Conservation (phyloP, 2,113 vertebrate species). For the Hippotragus niger region DNA sequence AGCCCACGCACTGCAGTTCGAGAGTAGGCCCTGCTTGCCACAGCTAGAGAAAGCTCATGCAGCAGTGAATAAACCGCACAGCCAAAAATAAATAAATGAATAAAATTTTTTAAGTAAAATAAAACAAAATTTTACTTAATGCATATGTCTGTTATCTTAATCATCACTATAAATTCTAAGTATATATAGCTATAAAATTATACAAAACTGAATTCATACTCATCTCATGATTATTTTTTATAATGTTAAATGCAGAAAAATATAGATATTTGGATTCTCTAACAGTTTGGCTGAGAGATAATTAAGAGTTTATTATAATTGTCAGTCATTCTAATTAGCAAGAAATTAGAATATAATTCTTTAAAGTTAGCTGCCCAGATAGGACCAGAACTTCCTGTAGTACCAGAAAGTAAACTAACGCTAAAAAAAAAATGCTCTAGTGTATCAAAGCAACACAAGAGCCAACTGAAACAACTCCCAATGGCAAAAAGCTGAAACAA, state of each 20-base stretch:
- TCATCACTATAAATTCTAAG: neutral
- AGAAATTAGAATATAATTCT: neutral
- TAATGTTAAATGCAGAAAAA: neutral
- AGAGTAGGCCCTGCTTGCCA: neutral
- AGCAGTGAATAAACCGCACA: neutral
- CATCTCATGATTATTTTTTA: neutral
- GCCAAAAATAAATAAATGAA: neutral
- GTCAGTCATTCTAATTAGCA: neutral
- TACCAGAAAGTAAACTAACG: neutral
- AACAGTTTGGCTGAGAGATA: neutral
- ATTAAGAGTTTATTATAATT: neutral
- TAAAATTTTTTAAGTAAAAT: neutral
- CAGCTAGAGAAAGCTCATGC: neutral
- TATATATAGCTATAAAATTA: neutral
- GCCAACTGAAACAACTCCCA: neutral
- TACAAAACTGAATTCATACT: neutral
- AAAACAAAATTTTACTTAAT: neutral
- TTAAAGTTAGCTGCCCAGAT: neutral
- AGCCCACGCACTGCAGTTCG: accelerated
- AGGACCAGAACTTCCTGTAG: neutral
- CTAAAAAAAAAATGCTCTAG: neutral
- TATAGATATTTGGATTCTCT: neutral
- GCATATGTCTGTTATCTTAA: neutral
- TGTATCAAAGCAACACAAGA: neutral
- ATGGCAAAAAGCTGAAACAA: neutral